phyloP scores from a whole-genome alignment of 1,140 invertebrate genomes.

The Neodiprion fabricii region DNA sequence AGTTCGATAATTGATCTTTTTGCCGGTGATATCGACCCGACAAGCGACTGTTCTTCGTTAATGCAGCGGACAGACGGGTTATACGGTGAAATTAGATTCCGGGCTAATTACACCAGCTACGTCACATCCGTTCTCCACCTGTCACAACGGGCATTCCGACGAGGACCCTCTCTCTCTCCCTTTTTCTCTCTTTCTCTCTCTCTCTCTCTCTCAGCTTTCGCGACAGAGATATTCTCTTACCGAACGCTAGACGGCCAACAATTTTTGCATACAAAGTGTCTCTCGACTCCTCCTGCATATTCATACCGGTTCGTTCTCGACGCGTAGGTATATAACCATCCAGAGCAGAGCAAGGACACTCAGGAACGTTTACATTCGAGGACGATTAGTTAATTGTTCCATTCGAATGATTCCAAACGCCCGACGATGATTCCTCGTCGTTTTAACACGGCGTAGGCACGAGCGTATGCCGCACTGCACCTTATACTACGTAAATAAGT shows the following conservation, averaged over 20 bases:
- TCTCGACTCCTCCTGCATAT: neutral
- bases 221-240: slow-evolving; percentile 4
- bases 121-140: too few relatives aligned
- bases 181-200: too few relatives aligned
- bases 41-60: neutral
- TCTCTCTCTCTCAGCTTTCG: too few relatives aligned
- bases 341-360: neutral
- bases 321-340: too few relatives aligned
- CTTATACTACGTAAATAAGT: too few relatives aligned
- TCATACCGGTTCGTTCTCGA: neutral
- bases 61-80: neutral
- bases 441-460: too few relatives aligned
- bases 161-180: too few relatives aligned
- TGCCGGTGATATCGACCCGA: neutral
- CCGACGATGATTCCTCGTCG: too few relatives aligned
- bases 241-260: neutral
- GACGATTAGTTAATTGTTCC: neutral
- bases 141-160: too few relatives aligned
- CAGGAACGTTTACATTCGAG: neutral
- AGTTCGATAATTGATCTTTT: slow-evolving; percentile 3
- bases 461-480: too few relatives aligned
- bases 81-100: too few relatives aligned
- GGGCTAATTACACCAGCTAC: too few relatives aligned
- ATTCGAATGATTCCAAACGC: neutral
- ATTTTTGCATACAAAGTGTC: slow-evolving; percentile 8